Evolutionary conservation across 2,113 vertebrate species (phyloP), one percentile per base, ranked within the genome.

Genomic region (Atlantisia rogersi): DNA sequence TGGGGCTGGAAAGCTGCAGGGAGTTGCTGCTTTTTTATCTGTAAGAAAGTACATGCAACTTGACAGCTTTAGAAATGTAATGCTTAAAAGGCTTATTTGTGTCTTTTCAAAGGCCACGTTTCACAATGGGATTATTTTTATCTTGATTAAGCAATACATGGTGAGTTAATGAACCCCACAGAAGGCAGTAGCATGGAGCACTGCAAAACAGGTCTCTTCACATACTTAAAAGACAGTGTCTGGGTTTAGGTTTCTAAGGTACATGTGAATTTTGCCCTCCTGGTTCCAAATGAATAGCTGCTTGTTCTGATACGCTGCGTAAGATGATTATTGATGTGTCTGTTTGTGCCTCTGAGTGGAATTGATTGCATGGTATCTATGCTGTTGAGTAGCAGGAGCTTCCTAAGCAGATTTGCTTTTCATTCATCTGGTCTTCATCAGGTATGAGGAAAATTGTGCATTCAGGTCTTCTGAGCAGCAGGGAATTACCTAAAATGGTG

Each of bases 1-100:
- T 73, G 1, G 9, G 68, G 40, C 93, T 96, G 95, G 81, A 96
- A 86, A 90, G 93, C 88, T 88, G 71, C 62, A 69, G 85, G 79
- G 79, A 82, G 69, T 35, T 74, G 62, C 50, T 92, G 85, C 62
- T 78, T 93, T 94, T 95, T 74, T 91, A 58, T 76, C 88, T 89
- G 64, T 81, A 76, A 42, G 55, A 86, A 63, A 87, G 59, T 52
- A 92, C 79, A 67, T 62, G 75, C 39, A 52, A 62, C 70, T 69
- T 46, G 56, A 77, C 80, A 78, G 63, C 74, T 62, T 76, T 55
- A 67, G 76, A 44, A 78, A n/a, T 31, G 55, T 31, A 12, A 26
- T 63, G 35, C 82, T 88, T 67, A 31, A 90, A 90, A 91, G 73
- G 56, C 32, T 50, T 69, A 8, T 82, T 95, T 86, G 32, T 90